These are phyloP conservation scores for Chrysocyon brachyurus DNA, from an alignment of 2,797 vertebrate species.

Conservation along the genomic window DNA sequence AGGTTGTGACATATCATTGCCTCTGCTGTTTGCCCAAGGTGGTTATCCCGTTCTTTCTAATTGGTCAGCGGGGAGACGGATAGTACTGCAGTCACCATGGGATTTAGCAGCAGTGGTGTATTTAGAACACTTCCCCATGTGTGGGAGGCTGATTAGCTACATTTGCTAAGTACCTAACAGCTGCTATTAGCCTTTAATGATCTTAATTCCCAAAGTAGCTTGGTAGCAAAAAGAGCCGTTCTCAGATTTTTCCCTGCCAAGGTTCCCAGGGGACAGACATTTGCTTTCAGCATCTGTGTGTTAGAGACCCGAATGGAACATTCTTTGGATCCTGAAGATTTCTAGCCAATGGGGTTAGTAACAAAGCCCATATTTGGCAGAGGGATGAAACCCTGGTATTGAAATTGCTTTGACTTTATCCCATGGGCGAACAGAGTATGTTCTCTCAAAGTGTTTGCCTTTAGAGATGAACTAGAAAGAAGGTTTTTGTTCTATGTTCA, in stretches of 20 bases:
- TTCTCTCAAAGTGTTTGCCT: background rate
- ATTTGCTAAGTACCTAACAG: constrained; percentile 44
- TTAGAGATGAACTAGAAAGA: background rate
- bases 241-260: background rate
- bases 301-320: background rate
- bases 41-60: constrained; percentile 24
- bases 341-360: background rate
- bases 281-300: background rate
- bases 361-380: background rate
- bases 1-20: background rate
- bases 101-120: background rate
- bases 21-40: background rate
- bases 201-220: constrained; percentile 58
- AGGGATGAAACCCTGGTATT: background rate
- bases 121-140: background rate
- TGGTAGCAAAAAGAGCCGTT: background rate
- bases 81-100: background rate
- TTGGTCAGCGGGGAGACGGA: background rate
- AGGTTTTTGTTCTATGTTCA: background rate
- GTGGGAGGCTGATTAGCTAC: constrained; percentile 30
- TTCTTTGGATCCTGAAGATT: background rate
- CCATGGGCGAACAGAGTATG: background rate
- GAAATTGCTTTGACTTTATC: background rate
- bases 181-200: constrained; percentile 62
- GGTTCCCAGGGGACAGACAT: background rate